phyloP scores from a whole-genome alignment of 2,888 invertebrate genomes.

The Spisula subtruncata region DNA sequence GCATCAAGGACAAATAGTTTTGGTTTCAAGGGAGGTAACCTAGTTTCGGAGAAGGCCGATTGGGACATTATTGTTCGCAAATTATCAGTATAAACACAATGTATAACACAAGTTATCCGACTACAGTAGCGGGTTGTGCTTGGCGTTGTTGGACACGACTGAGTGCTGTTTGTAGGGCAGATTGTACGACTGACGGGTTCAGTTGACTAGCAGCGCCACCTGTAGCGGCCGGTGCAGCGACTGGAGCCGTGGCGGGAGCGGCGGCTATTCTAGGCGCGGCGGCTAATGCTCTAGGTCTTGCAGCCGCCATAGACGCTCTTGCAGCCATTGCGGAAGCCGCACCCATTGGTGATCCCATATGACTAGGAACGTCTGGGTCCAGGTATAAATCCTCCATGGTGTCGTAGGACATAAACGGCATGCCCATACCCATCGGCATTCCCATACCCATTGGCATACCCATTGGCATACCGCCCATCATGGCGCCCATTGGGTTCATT shows the following conservation, averaged over 20 bases:
- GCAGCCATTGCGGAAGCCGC: not conserved
- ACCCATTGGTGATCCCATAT: not conserved
- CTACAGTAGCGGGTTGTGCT: not conserved
- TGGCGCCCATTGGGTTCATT: conserved; percentile 43
- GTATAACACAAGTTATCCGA: not conserved
- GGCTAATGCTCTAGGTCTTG: not conserved
- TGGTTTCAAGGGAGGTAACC: too few species aligned
- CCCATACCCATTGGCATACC: conserved; percentile 20
- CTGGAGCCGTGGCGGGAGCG: not conserved
- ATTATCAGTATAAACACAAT: too few species aligned
- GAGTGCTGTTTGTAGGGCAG: conserved; percentile 55
- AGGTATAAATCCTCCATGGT: conserved; percentile 56
- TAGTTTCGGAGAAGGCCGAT: too few species aligned
- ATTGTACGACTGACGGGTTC: conserved; percentile 47
- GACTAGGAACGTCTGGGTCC: conserved; percentile 52
- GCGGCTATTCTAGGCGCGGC: not conserved
- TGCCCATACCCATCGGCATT: conserved; percentile 46
- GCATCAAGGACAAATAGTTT: too few species aligned
- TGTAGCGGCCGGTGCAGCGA: not conserved
- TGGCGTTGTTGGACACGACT: conserved; percentile 56
- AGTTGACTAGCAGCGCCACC: not conserved
- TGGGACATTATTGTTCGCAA: too few species aligned
- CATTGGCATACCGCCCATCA: conserved; percentile 33
- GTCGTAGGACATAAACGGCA: conserved; percentile 58
- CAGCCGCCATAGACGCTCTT: not conserved